Evolutionary conservation across 1,140 invertebrate genomes (phyloP), one percentile per base, ranked within the genome.

Genomic region (Akabosia matsudoensis): DNA sequence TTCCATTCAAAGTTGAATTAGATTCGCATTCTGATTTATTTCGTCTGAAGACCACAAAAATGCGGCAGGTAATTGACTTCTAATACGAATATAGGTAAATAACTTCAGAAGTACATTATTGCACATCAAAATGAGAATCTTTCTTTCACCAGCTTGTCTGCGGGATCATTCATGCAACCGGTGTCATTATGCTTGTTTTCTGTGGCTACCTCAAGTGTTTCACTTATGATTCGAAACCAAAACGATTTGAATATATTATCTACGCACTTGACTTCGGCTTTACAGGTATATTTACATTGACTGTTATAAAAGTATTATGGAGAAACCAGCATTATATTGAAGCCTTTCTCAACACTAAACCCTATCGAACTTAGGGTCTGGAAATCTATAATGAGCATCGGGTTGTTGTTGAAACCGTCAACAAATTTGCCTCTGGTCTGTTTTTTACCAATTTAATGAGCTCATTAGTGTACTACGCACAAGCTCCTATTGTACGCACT

Each of bases 331-430:
- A 61, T n/a, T 3, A 4, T 10, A 61, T 61, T 22, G 54, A 61
- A 22, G 3, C 4, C 24, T 61, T 61, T 22, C 24, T 61, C 13
- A 61, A 61, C 54, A 61, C n/a, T 22, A 22, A 7, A 7, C 3
- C 54, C 13, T n/a, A 61, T 61, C 54, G 37, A 7, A 45, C n/a
- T n/a, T n/a, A 61, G 54, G 54, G 54, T 16, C 13, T 61, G 54
- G 54, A 24, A 61, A 61, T 61, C 54, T n/a, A n/a, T n/a, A 61
- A 61, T n/a, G 14, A 61, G n/a, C 54, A 61, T 61, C 54, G 24
- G n/a, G 7, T 22, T 7, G 24, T 22, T 10, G 7, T 61, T 22
- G 54, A 61, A 14, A 61, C 4, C 54, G 54, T 61, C 14, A 61
- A 61, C 24, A 61, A 61, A 10, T 61, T 61, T 7, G 13, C 54